A percentile compares a stretch with the other conserved stretches of the same genome.
Conservation (phyloP, 2,888 invertebrate species). For the Odontomyia ornata region DNA sequence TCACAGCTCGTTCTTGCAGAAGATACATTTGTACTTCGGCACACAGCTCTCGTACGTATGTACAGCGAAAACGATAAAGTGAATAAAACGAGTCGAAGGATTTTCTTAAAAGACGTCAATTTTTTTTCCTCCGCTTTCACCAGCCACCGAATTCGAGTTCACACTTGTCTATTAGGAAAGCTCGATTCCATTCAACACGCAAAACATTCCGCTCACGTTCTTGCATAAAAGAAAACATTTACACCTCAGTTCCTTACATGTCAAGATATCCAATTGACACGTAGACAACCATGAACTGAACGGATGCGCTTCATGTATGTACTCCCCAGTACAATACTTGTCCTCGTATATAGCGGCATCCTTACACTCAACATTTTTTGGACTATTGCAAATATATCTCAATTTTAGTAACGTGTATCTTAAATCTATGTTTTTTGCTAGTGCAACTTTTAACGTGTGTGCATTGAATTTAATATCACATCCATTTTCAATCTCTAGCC, state of each 20-base stretch:
- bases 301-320: slow-evolving; percentile 8
- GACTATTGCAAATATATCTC: slow-evolving; percentile 11
- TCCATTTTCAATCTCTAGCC: neutral
- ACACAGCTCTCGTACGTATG: no score
- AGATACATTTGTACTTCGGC: no score
- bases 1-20: no score
- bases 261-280: slow-evolving; percentile 47
- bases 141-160: no score
- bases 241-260: slow-evolving; percentile 47
- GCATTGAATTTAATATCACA: slow-evolving; percentile 1
- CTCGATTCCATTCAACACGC: neutral
- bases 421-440: neutral
- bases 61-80: slow-evolving; percentile 42
- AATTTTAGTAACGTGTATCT: neutral
- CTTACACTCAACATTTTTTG: neutral
- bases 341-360: neutral
- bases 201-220: slow-evolving; percentile 49
- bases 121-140: neutral
- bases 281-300: slow-evolving; percentile 45
- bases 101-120: slow-evolving; percentile 34
- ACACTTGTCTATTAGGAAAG: no score
- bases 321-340: no score
- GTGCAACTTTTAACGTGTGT: neutral
- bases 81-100: slow-evolving; percentile 49
- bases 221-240: slow-evolving; percentile 50